A percentile compares a stretch with the other conserved stretches of the same genome.
These are phyloP conservation scores for Anguilla anguilla DNA, from an alignment of 2,797 vertebrate genomes.

Conservation along the genomic window DNA sequence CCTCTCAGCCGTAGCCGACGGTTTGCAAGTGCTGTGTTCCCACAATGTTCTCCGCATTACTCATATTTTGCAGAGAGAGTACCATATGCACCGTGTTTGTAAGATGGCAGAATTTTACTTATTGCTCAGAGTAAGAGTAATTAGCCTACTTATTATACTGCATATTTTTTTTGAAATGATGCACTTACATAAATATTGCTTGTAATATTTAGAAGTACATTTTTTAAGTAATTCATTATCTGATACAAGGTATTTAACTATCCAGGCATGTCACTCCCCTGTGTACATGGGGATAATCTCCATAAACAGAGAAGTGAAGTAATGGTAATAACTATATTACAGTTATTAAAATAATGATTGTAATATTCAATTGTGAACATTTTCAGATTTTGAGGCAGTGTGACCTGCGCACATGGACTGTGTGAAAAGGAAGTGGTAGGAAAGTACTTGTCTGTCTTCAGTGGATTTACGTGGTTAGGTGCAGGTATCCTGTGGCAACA, in stretches of 20 bases:
- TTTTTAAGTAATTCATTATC: background rate
- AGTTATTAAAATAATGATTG: constrained; percentile 2
- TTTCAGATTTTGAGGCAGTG: constrained; percentile 43
- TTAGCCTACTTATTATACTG: background rate
- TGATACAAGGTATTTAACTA: background rate
- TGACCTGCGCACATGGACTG: constrained; percentile 28
- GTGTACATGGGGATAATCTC: background rate
- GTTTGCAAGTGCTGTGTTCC: constrained; percentile 34
- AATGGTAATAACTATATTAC: background rate
- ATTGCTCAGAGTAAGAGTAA: background rate
- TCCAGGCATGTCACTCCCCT: too few species aligned
- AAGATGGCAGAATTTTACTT: background rate
- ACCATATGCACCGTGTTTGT: constrained; percentile 1
- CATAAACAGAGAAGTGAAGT: background rate
- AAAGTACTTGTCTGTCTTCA: constrained; percentile 43
- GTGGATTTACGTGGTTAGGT: constrained; percentile 53
- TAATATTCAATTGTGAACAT: constrained; percentile 27
- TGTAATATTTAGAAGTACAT: background rate
- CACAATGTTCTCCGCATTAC: constrained; percentile 21
- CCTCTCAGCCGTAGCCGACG: constrained; percentile 54
- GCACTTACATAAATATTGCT: background rate
- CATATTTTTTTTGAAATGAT: background rate
- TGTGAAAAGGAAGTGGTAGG: constrained; percentile 33
- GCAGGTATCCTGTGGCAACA: constrained; percentile 36
- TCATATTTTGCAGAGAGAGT: background rate